Base-by-base conservation (phyloP, 2,888 invertebrate genomes). In the Ectemnius continuus region DNA sequence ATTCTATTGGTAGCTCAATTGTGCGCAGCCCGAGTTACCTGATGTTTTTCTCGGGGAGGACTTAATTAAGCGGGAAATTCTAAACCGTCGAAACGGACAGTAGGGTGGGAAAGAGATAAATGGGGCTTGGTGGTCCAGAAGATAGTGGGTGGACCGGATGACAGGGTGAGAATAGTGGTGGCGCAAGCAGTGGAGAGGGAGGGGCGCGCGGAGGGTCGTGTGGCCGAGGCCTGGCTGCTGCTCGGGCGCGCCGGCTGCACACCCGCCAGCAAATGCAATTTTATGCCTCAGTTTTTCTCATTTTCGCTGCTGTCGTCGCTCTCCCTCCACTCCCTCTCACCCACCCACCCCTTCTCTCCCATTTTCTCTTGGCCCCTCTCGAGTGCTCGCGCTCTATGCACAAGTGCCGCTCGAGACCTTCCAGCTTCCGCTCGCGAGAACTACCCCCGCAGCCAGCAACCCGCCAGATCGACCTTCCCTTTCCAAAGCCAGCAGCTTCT, bases 201-300 rank as follows among this genome's bases (percentile, higher is more conserved):
- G n/a, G n/a, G n/a, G n/a, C n/a, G n/a, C 56, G 47, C 59, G 67
- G 26, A 28, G 52, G 57, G 56, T 61, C 57, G 52, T 61, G 69
- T 46, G 62, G 59, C 52, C 63, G 52, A 74, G 18, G 69, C 26
- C 66, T 73, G 61, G 71, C 67, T 72, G 77, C 69, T 14, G 14
- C 45, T n/a, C n/a, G n/a, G 18, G 63, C 61, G 70, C 36, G 70
- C 36, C 36, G 36, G 36, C 36, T 36, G 36, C 36, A 36, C 36
- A 23, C 23, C 52, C 58, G 62, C 60, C 61, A 73, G 76, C 70
- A 82, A 82, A 84, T 78, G 82, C 77, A 84, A 83, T 84, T 84
- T 83, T 84, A 84, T 77, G 79, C 84, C 73, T 82, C 73, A 70
- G 75, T 77, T 83, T 79, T 70, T 75, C 81, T 67, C 67, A 61